These are phyloP conservation scores for Enteromius thamalakanensis DNA, from an alignment of 2,797 vertebrate species.

Conservation along the genomic window DNA sequence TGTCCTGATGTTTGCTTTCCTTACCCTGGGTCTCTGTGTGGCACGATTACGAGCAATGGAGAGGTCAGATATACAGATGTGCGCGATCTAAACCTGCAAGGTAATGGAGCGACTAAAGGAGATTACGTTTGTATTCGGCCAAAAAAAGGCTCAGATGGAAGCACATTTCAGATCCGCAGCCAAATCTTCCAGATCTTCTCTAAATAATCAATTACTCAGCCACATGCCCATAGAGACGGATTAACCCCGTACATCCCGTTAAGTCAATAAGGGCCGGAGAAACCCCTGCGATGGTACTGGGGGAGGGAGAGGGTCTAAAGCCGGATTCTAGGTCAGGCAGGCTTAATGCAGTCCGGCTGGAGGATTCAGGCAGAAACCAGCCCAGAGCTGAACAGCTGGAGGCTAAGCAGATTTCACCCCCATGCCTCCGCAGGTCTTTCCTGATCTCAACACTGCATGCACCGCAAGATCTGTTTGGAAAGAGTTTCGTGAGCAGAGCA, in stretches of 20 bases:
- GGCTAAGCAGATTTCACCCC: constrained; percentile 79
- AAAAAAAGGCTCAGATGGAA: constrained; percentile 36
- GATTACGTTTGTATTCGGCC: constrained; percentile 17
- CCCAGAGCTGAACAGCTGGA: constrained; percentile 75
- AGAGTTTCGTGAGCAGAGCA: not conserved
- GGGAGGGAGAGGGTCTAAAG: constrained; percentile 32
- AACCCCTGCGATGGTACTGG: not conserved
- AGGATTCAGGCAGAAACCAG: constrained; percentile 11
- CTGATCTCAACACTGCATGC: constrained; percentile 37
- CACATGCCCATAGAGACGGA: constrained; percentile 68
- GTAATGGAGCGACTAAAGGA: constrained; percentile 3
- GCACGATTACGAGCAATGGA: not conserved
- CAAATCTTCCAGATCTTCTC: constrained; percentile 60
- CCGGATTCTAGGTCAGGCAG: constrained; percentile 55
- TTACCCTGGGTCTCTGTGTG: not conserved
- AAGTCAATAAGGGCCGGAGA: constrained; percentile 41
- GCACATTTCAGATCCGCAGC: constrained; percentile 18
- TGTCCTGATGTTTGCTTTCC: not conserved
- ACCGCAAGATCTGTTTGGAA: constrained; percentile 23
- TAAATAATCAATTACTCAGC: constrained; percentile 66
- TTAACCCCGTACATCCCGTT: constrained; percentile 67
- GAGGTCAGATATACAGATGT: constrained; percentile 33
- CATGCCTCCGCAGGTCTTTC: constrained; percentile 61
- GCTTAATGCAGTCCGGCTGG: constrained; percentile 26
- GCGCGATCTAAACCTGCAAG: not conserved